A percentile compares a stretch with the other conserved stretches of the same genome.
Evolutionary conservation across 2,888 invertebrate genomes (phyloP).

Genomic region (Oasisia sp.): DNA sequence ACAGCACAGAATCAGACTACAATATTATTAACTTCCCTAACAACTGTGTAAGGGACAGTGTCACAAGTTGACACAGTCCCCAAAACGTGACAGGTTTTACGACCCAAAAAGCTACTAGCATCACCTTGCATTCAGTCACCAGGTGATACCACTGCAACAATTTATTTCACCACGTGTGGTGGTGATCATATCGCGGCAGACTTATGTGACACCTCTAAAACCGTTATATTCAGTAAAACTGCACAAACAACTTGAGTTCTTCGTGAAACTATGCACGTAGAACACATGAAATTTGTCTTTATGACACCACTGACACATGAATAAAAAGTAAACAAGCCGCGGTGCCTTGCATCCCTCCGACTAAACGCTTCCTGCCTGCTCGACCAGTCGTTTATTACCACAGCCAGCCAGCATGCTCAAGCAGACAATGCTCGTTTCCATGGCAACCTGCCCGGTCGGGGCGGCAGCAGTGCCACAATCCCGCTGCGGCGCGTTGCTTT

Average conservation of each 20-base stretch:
- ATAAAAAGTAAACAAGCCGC: background rate
- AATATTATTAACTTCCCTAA: background rate
- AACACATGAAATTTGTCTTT: background rate
- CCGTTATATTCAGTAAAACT: too few relatives aligned
- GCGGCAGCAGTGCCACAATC: background rate
- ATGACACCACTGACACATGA: background rate
- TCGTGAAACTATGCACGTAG: background rate
- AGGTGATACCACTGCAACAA: too few relatives aligned
- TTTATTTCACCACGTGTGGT: too few relatives aligned
- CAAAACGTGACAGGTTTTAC: too few relatives aligned
- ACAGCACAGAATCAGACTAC: background rate
- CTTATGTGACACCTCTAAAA: background rate
- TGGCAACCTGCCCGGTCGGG: background rate
- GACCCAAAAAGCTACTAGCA: too few relatives aligned
- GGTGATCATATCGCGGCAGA: too few relatives aligned
- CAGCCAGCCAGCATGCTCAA: too few relatives aligned
- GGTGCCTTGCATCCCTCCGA: background rate
- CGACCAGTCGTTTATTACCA: background rate
- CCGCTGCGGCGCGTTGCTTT: background rate
- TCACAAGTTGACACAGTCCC: too few relatives aligned
- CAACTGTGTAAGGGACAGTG: too few relatives aligned
- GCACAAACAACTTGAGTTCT: too few relatives aligned
- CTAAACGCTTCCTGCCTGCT: too few relatives aligned
- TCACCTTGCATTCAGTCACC: too few relatives aligned
- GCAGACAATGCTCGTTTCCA: background rate